Evolutionary conservation across 2,888 invertebrate species (phyloP).

Genomic region (Trichopria drosophilae): DNA sequence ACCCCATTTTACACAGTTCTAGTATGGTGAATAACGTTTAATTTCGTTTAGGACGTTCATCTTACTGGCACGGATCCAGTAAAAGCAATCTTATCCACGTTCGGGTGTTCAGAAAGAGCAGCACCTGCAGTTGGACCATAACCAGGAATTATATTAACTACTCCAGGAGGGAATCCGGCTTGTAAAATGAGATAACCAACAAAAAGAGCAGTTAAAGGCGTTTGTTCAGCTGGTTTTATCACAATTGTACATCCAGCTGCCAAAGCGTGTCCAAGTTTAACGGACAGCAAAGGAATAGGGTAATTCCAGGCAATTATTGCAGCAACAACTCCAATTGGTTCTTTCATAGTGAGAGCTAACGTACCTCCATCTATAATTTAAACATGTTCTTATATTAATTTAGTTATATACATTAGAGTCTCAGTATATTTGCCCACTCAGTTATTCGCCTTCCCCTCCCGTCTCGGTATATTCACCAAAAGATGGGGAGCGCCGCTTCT

Average conservation of each 20-base stretch:
- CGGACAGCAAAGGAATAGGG: conserved; percentile 74
- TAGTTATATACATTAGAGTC: too few relatives aligned
- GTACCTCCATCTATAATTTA: conserved; percentile 64
- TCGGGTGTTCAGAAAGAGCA: conserved; percentile 60
- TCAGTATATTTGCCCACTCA: too few relatives aligned
- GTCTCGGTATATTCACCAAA: too few relatives aligned
- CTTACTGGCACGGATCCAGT: conserved; percentile 62
- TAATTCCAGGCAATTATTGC: conserved; percentile 83
- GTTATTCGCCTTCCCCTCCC: too few relatives aligned
- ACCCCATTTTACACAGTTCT: too few relatives aligned
- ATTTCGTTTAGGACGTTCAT: too few relatives aligned
- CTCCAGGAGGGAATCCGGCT: conserved; percentile 64
- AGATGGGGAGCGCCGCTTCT: too few relatives aligned
- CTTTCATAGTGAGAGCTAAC: conserved; percentile 68
- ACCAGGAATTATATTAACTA: conserved; percentile 63
- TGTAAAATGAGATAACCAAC: conserved; percentile 63
- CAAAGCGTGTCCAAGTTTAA: conserved; percentile 72
- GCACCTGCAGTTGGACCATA: conserved; percentile 62
- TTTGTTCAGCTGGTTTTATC: conserved; percentile 69
- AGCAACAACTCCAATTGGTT: conserved; percentile 76
- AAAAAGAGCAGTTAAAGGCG: conserved; percentile 64
- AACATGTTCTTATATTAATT: too few relatives aligned
- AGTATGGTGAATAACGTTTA: too few relatives aligned
- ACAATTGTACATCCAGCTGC: conserved; percentile 73
- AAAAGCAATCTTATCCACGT: conserved; percentile 62